A percentile compares a stretch with the other conserved stretches of the same genome.
phyloP scores from a whole-genome alignment of 1,140 invertebrate genomes.

The Archivesica marissinica region DNA sequence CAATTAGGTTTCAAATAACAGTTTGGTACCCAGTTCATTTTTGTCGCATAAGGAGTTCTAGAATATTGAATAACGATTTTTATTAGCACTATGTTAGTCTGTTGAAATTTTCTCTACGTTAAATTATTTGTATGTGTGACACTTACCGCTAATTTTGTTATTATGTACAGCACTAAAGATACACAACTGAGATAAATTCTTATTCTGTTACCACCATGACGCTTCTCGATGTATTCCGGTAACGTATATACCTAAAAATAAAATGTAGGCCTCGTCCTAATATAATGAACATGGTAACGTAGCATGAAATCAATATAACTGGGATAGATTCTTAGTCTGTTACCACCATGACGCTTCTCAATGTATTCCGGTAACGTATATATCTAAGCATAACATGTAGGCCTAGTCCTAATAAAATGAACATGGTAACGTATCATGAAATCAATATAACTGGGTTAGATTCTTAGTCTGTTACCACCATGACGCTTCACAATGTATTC shows the following conservation, averaged over 20 bases:
- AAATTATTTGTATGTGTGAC: no score
- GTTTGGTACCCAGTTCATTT: no score
- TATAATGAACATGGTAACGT: no score
- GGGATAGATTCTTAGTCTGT: slow-evolving; percentile 86
- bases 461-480: slow-evolving; percentile 86
- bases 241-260: slow-evolving; percentile 86
- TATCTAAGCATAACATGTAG: slow-evolving; percentile 81
- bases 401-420: no score
- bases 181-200: slow-evolving; percentile 86
- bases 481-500: slow-evolving; percentile 86
- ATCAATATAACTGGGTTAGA: slow-evolving; percentile 86
- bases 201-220: slow-evolving; percentile 87
- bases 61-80: no score
- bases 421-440: no score
- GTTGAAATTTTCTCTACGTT: no score
- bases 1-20: no score
- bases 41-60: no score
- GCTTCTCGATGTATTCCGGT: slow-evolving; percentile 86
- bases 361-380: slow-evolving; percentile 87
- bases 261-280: no score
- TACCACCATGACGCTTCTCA: slow-evolving; percentile 86
- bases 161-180: slow-evolving; percentile 86
- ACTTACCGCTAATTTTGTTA: slow-evolving; percentile 87
- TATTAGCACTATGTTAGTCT: no score
- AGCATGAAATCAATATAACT: slow-evolving; percentile 86